Base-by-base conservation (phyloP, 1,140 invertebrate genomes). In the Mya arenaria region DNA sequence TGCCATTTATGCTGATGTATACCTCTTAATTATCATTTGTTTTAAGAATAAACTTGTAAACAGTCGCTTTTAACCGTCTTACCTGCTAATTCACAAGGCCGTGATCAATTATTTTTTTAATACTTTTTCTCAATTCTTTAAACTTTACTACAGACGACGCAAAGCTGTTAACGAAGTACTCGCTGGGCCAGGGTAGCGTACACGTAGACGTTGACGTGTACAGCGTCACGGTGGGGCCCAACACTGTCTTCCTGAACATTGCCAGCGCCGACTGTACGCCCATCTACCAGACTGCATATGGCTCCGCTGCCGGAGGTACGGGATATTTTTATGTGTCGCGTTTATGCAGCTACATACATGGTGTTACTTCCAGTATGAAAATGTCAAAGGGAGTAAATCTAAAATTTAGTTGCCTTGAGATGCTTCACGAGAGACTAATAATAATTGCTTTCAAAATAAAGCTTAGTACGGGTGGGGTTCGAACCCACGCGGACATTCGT, bases 401-500 rank as follows among this genome's bases (percentile, higher is more conserved):
- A n/a, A n/a, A n/a, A n/a, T n/a, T n/a, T n/a, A n/a, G n/a, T n/a
- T n/a, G n/a, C n/a, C n/a, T n/a, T n/a, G n/a, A n/a, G n/a, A n/a
- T n/a, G n/a, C n/a, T n/a, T n/a, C n/a, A n/a, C n/a, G n/a, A n/a
- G n/a, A n/a, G n/a, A n/a, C n/a, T n/a, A n/a, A n/a, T n/a, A n/a
- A n/a, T n/a, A n/a, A n/a, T n/a, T n/a, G n/a, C n/a, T n/a, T n/a
- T n/a, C n/a, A n/a, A n/a, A n/a, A n/a, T n/a, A n/a, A n/a, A n/a
- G n/a, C n/a, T 52, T 91, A 90, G 88, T 88, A 88, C 89, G 85
- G 84, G 89, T 90, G 90, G 89, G 88, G 90, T 91, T 91, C 88
- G 90, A 91, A 90, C 90, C 89, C 89, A 91, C 87, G 89, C 88
- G 90, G 90, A 90, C 87, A 89, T 86, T 87, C 83, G 85, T 90